A percentile compares a stretch with the other conserved stretches of the same genome.
These are phyloP conservation scores for Macrotis lagotis DNA, from an alignment of 2,113 vertebrate genomes.

Conservation along the genomic window DNA sequence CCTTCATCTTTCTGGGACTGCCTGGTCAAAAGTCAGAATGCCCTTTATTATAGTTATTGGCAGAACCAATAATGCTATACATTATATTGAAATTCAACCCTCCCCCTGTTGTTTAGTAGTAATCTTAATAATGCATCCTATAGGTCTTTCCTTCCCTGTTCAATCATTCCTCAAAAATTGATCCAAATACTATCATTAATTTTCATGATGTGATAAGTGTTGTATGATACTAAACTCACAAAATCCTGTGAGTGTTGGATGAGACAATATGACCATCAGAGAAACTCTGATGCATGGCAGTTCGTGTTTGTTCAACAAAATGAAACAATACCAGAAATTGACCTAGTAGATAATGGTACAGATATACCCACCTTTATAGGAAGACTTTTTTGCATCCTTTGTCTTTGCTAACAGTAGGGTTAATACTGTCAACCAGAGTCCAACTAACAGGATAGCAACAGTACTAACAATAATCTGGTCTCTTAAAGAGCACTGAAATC, in stretches of 20 bases:
- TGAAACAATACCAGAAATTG: neutral
- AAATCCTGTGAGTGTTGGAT: neutral
- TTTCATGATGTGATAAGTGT: neutral
- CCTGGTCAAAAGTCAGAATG: neutral
- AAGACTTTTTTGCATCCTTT: neutral
- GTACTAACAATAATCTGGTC: neutral
- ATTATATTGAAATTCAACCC: neutral
- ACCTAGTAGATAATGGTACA: neutral
- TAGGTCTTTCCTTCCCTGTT: neutral
- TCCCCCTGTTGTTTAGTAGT: neutral
- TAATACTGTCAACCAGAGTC: neutral
- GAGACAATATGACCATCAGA: neutral
- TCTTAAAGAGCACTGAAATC: neutral
- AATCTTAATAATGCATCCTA: neutral
- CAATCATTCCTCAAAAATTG: neutral
- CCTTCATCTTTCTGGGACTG: neutral
- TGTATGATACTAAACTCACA: neutral
- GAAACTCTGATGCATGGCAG: neutral
- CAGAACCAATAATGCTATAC: neutral
- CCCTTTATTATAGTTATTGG: neutral
- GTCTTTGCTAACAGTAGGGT: neutral
- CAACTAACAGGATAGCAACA: neutral
- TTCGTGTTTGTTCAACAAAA: neutral
- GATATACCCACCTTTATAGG: neutral
- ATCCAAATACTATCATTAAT: neutral